Conservation (phyloP, 2,113 vertebrate genomes). For the Galbula dea region DNA sequence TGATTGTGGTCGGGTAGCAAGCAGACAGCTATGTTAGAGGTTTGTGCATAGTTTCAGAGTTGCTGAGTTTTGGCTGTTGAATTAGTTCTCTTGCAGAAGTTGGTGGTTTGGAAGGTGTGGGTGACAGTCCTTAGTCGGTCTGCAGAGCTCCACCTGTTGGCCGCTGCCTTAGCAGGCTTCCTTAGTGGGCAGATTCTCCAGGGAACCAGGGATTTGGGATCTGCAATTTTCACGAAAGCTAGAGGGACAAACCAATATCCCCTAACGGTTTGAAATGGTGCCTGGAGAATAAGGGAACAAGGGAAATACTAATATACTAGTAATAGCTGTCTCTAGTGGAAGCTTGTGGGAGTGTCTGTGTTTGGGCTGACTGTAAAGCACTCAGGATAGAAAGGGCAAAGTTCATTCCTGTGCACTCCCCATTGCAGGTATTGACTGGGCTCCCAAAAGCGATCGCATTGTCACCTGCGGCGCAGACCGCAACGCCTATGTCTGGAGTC, state of each 20-base stretch:
- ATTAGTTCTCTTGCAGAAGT: background rate
- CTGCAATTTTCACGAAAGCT: background rate
- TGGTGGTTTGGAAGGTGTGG: background rate
- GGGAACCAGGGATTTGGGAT: background rate
- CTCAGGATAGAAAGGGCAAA: background rate
- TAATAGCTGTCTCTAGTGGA: background rate
- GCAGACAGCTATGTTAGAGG: background rate
- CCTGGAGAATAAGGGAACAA: background rate
- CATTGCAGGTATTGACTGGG: conserved; percentile 93
- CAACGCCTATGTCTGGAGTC: conserved; percentile 98
- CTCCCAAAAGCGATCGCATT: conserved; percentile 96
- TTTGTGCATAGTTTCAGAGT: background rate
- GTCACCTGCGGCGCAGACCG: conserved; percentile 97
- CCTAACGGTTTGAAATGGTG: background rate
- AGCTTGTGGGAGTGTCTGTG: background rate
- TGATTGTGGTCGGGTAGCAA: background rate
- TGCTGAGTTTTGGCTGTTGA: background rate
- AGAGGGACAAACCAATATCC: background rate
- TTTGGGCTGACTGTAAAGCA: background rate
- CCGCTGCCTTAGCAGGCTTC: background rate
- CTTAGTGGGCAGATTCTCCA: background rate
- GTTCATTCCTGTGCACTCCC: background rate
- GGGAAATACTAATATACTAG: background rate
- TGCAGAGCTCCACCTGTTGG: conserved; percentile 43
- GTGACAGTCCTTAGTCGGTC: background rate